These are phyloP conservation scores for Bubo blakistoni DNA, from an alignment of 2,113 vertebrate species.

Conservation along the genomic window DNA sequence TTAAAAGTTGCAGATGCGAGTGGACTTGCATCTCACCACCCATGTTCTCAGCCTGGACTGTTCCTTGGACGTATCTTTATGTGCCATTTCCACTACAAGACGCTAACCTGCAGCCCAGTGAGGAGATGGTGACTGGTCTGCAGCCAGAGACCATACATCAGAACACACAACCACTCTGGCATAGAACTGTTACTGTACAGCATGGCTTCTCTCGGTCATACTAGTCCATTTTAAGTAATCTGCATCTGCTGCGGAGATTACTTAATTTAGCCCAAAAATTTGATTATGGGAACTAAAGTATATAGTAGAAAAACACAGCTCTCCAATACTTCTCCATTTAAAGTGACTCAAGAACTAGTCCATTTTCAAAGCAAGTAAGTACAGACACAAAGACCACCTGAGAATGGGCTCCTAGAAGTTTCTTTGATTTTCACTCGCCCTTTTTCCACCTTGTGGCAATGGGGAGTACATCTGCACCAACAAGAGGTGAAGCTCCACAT, in stretches of 20 bases:
- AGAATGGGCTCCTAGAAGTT: not conserved
- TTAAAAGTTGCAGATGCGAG: not conserved
- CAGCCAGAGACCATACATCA: not conserved
- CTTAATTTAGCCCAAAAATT: not conserved
- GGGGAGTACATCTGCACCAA: too few relatives aligned
- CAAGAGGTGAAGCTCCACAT: rapidly evolving
- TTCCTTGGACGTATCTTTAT: rapidly evolving
- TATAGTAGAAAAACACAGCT: not conserved
- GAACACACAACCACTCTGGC: not conserved
- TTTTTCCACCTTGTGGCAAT: not conserved
- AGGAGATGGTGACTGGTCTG: not conserved
- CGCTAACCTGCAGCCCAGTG: not conserved
- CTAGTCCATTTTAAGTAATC: not conserved
- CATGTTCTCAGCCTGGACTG: not conserved
- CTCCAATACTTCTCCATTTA: not conserved
- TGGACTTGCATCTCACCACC: not conserved
- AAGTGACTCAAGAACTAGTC: not conserved
- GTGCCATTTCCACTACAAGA: not conserved
- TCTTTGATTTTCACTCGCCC: not conserved
- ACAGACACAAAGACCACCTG: not conserved
- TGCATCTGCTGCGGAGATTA: not conserved
- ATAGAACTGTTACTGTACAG: not conserved
- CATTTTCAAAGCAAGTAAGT: not conserved
- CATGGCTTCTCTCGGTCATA: not conserved
- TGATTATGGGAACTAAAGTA: not conserved